Evolutionary conservation across 2,113 vertebrate species (phyloP), one percentile per base, ranked within the genome.

Genomic region (Clinocottus analis): DNA sequence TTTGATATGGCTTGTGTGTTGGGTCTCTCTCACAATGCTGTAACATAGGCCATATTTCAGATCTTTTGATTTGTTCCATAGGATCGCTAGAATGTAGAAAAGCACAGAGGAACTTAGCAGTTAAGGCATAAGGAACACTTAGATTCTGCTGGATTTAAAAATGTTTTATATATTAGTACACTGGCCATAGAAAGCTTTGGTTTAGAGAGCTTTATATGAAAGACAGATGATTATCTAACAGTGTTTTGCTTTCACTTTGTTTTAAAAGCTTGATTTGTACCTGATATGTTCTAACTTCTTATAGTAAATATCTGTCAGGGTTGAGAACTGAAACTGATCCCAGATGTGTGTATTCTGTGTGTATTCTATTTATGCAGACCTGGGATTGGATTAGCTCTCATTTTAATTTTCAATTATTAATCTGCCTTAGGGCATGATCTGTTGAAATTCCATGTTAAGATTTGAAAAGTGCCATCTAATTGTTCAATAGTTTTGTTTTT

Each of bases 381-480:
- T 87, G 82, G 83, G 86, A 79, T 82, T 72, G 73, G 56, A 27
- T 82, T 31, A 67, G 45, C 59, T 84, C 59, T 39, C 68, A 5
- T 78, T 55, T 69, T 75, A 17, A 77, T 49, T 85, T 82, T 60
- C 25, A 80, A 43, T 59, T 56, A 79, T 59, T 58, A 74, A 80
- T 80, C 78, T 64, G 66, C 75, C 47, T 17, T 82, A 45, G 3
- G 75, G 61, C 83, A 80, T 84, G 67, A 74, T 79, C 37, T 80
- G 56, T 84, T 87, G 82, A 79, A 79, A 86, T 85, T 88, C 85
- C 84, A 81, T 75, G 63, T 87, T 82, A 80, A 85, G 63, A 87
- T 49, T 62, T 82, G 73, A 76, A 80, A 91, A 90, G 88, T 92
- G 89, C 90, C 90, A 93, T 93, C 74, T 31, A 84, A 74, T 12